Evolutionary conservation across 1,140 invertebrate species (phyloP).

Genomic region (Hydropsyche tenuis): DNA sequence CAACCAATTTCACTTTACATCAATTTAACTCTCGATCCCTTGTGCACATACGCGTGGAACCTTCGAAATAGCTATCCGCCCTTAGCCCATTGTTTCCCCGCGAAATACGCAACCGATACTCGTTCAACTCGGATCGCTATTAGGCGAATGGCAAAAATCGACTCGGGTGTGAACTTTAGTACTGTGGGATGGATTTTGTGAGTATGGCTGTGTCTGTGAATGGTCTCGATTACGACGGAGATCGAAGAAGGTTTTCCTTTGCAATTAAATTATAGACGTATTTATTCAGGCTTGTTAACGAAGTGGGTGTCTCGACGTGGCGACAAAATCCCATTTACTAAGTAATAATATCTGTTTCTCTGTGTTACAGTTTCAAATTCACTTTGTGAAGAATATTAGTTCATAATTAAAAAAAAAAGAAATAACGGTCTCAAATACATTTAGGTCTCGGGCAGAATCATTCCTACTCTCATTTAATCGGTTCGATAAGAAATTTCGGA

Average conservation of each 20-base stretch:
- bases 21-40: constrained; percentile 20
- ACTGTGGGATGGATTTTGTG: no score
- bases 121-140: no score
- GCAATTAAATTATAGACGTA: constrained; percentile 30
- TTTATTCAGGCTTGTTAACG: constrained; percentile 36
- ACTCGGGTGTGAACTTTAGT: no score
- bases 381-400: no score
- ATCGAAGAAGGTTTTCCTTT: constrained; percentile 26
- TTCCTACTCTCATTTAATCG: neutral
- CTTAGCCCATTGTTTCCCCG: no score
- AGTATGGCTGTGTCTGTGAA: neutral
- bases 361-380: no score
- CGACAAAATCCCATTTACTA: constrained; percentile 28
- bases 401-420: no score
- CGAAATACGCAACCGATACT: no score
- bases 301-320: constrained; percentile 19
- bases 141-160: no score
- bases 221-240: neutral
- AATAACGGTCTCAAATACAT: no score
- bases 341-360: no score
- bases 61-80: no score
- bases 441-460: neutral
- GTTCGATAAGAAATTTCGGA: neutral
- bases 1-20: constrained; percentile 26
- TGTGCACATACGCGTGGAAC: neutral